Evolutionary conservation across 2,797 vertebrate genomes (phyloP).

Genomic region (Eurystomus glaucurus): DNA sequence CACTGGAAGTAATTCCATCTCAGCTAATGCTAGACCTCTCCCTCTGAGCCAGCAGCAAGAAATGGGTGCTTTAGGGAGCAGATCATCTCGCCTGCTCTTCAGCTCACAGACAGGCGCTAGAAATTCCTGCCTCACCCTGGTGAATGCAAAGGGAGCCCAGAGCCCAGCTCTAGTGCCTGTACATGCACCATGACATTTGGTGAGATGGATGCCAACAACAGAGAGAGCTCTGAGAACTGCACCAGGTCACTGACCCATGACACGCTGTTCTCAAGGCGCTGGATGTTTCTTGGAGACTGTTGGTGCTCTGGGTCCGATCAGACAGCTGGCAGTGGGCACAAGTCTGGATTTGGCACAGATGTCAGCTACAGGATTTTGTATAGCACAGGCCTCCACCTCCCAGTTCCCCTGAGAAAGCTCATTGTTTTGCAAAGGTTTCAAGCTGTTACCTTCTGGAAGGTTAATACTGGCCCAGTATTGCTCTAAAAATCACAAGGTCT

Average conservation of each 20-base stretch:
- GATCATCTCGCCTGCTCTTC: neutral
- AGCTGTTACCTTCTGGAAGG: conserved; percentile 63
- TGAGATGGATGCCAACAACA: neutral
- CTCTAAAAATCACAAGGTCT: conserved; percentile 24
- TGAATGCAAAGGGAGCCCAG: neutral
- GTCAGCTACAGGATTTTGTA: conserved; percentile 67
- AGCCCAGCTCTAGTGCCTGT: neutral
- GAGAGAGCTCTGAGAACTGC: neutral
- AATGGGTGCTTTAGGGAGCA: neutral
- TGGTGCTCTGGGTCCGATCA: conserved; percentile 69
- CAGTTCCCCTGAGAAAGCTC: conserved; percentile 25
- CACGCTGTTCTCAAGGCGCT: neutral
- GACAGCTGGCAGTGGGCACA: conserved; percentile 49
- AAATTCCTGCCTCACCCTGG: neutral
- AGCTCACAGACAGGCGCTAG: neutral
- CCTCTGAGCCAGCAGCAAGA: neutral
- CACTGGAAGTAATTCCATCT: neutral
- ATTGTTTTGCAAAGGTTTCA: conserved; percentile 76
- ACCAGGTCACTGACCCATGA: neutral
- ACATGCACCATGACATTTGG: accelerated
- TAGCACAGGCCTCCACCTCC: conserved; percentile 30
- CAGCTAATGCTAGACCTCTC: neutral
- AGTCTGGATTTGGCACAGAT: conserved; percentile 55
- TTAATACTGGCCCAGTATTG: conserved; percentile 63
- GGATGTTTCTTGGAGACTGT: conserved; percentile 62